Percentiles rank a stretch among this genome's conserved stretches.
phyloP scores from a whole-genome alignment of 2,888 invertebrate species.

The Lithophane socia region DNA sequence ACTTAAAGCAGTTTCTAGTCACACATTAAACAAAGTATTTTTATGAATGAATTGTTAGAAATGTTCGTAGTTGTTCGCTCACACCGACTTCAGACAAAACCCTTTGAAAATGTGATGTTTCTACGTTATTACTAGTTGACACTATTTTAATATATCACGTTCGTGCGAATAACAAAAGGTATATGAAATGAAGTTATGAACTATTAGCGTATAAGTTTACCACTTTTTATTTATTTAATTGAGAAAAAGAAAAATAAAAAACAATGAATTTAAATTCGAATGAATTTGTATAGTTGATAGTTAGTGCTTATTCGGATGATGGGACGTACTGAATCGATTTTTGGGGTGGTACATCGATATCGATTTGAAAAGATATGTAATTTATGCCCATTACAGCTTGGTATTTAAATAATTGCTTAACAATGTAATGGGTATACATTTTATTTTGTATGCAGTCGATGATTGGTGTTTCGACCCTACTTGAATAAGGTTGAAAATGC shows the following conservation, averaged over 20 bases:
- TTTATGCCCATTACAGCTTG: slow-evolving; percentile 54
- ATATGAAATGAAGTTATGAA: slow-evolving; percentile 85
- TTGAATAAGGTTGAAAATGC: slow-evolving; percentile 61
- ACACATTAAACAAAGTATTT: slow-evolving; percentile 67
- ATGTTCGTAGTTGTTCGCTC: slow-evolving; percentile 73
- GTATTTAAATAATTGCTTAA: slow-evolving; percentile 64
- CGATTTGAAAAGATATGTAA: slow-evolving; percentile 56
- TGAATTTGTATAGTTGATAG: slow-evolving; percentile 72
- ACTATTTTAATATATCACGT: slow-evolving; percentile 86
- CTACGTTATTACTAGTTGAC: slow-evolving; percentile 81
- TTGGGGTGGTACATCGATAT: slow-evolving; percentile 57
- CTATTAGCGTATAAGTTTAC: slow-evolving; percentile 86
- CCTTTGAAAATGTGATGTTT: slow-evolving; percentile 85
- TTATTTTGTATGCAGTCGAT: slow-evolving; percentile 36
- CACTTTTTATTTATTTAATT: slow-evolving; percentile 83
- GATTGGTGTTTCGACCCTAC: slow-evolving; percentile 46
- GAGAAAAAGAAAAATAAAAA: slow-evolving; percentile 65
- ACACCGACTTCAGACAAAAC: slow-evolving; percentile 73
- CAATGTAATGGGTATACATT: slow-evolving; percentile 54
- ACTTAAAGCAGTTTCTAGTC: slow-evolving; percentile 76
- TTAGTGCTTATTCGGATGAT: slow-evolving; percentile 68
- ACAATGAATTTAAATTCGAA: slow-evolving; percentile 77
- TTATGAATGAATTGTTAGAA: slow-evolving; percentile 61
- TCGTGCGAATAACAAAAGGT: slow-evolving; percentile 77
- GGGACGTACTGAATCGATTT: slow-evolving; percentile 53